Conservation (phyloP, 2,113 vertebrate species). For the Orcinus orca region DNA sequence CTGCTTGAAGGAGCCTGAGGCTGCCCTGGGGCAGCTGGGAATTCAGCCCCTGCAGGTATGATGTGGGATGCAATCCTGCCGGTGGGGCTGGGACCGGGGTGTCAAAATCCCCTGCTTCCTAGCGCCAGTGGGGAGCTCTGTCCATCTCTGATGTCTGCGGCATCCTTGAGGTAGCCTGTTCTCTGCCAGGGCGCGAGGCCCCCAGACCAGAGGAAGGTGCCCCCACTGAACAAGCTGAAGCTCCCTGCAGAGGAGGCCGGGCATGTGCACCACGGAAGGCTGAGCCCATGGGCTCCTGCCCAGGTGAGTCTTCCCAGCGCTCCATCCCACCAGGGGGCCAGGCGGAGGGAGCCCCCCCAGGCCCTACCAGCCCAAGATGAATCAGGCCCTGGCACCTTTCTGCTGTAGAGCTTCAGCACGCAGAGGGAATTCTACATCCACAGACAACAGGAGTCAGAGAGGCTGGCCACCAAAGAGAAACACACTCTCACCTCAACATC, state of each 20-base stretch:
- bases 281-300: background rate
- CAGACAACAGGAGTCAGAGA: background rate
- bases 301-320: conserved; percentile 63
- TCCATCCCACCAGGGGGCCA: background rate
- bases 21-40: background rate
- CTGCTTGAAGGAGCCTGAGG: background rate
- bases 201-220: conserved; percentile 2
- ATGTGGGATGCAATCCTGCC: background rate
- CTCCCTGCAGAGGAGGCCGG: background rate
- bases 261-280: background rate
- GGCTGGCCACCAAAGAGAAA: background rate
- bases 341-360: background rate
- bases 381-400: background rate
- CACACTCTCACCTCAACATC: background rate
- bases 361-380: background rate
- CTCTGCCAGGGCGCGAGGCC: background rate
- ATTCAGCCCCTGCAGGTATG: background rate
- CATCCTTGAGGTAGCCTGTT: conserved; percentile 10
- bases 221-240: conserved; percentile 7
- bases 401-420: background rate
- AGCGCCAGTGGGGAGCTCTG: background rate
- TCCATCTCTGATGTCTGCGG: background rate
- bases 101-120: background rate
- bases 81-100: background rate
- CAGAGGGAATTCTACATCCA: background rate